phyloP scores from a whole-genome alignment of 2,888 invertebrate genomes.

The Idaea biselata region DNA sequence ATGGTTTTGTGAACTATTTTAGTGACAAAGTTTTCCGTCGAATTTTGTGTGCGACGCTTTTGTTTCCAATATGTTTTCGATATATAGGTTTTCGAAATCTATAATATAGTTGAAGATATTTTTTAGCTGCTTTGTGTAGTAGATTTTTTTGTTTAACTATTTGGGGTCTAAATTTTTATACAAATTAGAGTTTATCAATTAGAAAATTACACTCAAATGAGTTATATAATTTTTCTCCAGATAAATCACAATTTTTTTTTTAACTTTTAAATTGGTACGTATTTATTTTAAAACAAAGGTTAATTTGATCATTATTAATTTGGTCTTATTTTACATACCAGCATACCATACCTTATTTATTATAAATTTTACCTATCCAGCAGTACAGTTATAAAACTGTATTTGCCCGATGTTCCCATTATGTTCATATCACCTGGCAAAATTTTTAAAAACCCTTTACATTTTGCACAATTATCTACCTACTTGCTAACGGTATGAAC shows the following conservation, averaged over 20 bases:
- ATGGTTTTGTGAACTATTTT: conserved; percentile 9
- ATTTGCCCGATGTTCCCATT: conserved; percentile 8
- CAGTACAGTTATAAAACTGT: background rate
- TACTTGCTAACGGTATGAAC: conserved; percentile 36
- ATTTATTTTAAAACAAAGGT: too few relatives aligned
- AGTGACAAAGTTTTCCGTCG: background rate
- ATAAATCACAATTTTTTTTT: too few relatives aligned
- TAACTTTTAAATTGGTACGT: too few relatives aligned
- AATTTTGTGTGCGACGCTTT: background rate
- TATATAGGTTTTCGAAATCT: background rate
- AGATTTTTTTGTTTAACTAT: too few relatives aligned
- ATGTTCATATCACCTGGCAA: conserved; percentile 22
- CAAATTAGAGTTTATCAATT: too few relatives aligned
- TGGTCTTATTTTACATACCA: too few relatives aligned
- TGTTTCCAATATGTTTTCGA: conserved; percentile 9
- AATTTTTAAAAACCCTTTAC: conserved; percentile 24
- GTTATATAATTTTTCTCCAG: too few relatives aligned
- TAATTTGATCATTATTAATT: too few relatives aligned
- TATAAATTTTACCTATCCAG: background rate
- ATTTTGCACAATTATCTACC: conserved; percentile 48
- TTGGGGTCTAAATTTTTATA: too few relatives aligned
- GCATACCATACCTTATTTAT: too few relatives aligned
- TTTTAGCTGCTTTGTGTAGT: too few relatives aligned
- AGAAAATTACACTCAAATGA: too few relatives aligned
- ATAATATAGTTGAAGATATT: background rate